Conservation (phyloP, 1,140 invertebrate genomes). For the Leptestheria dahalacensis region DNA sequence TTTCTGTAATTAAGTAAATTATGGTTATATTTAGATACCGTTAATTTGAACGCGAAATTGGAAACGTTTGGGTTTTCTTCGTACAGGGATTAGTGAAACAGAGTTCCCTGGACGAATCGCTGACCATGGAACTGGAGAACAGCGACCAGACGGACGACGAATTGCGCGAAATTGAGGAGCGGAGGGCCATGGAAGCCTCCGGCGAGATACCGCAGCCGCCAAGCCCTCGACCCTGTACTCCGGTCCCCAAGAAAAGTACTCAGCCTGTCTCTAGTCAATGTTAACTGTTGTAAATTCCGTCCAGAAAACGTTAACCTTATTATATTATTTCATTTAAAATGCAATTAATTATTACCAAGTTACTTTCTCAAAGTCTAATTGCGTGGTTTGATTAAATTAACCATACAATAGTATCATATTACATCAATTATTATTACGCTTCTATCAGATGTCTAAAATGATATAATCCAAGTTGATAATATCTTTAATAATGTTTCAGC, state of each 20-base stretch:
- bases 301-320: too few species aligned
- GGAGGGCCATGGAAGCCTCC: conserved; percentile 27
- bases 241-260: conserved; percentile 25
- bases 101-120: conserved; percentile 74
- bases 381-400: too few species aligned
- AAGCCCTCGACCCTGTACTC: conserved; percentile 35
- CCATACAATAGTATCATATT: not conserved
- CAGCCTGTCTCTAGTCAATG: too few species aligned
- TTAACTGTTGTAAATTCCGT: too few species aligned
- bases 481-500: conserved; percentile 17
- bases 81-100: conserved; percentile 73
- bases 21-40: not conserved
- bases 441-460: not conserved
- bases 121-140: conserved; percentile 45
- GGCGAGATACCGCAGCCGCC: conserved; percentile 30
- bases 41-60: not conserved
- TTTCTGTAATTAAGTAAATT: not conserved
- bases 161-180: conserved; percentile 32
- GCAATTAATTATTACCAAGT: too few species aligned
- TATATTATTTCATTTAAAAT: too few species aligned
- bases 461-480: not conserved
- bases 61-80: not conserved
- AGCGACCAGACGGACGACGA: conserved; percentile 28
- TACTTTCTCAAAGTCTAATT: too few species aligned
- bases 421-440: not conserved